Conservation (phyloP, 2,113 vertebrate genomes). For the Urocolius indicus region DNA sequence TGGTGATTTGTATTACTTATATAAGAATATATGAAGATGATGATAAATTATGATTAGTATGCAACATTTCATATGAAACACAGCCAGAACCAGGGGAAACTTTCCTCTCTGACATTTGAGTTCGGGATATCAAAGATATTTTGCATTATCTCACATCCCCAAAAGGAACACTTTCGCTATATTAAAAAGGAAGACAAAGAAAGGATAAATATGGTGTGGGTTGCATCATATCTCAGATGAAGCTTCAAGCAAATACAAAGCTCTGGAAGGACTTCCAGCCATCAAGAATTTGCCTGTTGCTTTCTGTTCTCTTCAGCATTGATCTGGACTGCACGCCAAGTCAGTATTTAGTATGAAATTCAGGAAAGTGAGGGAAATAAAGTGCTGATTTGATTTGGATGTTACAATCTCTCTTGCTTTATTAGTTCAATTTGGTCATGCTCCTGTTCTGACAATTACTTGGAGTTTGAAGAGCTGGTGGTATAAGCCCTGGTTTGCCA, state of each 20-base stretch:
- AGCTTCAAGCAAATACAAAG: not conserved
- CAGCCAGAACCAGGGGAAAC: not conserved
- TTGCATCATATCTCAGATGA: not conserved
- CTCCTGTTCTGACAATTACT: not conserved
- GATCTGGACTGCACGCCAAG: not conserved
- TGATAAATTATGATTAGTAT: conserved; percentile 69
- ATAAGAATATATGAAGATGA: conserved; percentile 77
- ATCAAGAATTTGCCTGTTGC: not conserved
- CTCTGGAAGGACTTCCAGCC: not conserved
- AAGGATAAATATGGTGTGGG: not conserved
- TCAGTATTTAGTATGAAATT: not conserved
- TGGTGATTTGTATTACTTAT: conserved; percentile 78
- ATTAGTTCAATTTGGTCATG: not conserved
- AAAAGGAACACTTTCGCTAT: not conserved
- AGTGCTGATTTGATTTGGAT: not conserved
- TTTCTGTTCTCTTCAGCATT: not conserved
- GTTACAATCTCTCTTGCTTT: not conserved
- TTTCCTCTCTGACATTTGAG: not conserved
- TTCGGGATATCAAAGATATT: not conserved
- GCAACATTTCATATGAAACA: conserved; percentile 22
- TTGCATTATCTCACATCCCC: not conserved
- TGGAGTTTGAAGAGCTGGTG: not conserved
- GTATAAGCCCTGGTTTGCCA: not conserved
- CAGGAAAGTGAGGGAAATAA: not conserved
- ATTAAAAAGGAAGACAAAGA: not conserved